phyloP scores from a whole-genome alignment of 2,888 invertebrate species.

The Cephus runcator region DNA sequence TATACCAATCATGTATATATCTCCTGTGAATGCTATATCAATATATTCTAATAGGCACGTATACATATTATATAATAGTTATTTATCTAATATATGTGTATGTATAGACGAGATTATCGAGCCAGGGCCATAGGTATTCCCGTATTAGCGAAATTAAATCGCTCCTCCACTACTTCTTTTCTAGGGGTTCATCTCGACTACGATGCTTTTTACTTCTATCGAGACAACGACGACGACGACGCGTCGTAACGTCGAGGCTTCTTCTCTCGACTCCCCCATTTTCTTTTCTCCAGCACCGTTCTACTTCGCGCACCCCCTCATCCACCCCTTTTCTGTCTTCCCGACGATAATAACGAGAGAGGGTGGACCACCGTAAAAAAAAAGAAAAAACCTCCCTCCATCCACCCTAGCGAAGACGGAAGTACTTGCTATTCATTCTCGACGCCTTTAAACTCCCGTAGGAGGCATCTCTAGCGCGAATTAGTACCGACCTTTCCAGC shows the following conservation, averaged over 20 bases:
- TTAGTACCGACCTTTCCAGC: not conserved
- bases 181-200: not conserved
- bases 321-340: not conserved
- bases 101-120: not conserved
- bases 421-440: not conserved
- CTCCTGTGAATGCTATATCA: not conserved
- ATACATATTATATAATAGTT: not conserved
- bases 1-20: slow-evolving; percentile 12
- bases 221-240: not conserved
- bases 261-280: not conserved
- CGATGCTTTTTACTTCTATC: not conserved
- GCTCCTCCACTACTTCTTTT: not conserved
- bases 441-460: not conserved
- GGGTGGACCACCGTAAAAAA: not conserved
- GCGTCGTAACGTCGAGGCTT: not conserved
- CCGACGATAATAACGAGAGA: not conserved
- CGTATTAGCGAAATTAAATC: slow-evolving; percentile 45
- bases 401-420: not conserved
- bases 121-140: slow-evolving; percentile 9
- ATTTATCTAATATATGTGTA: not conserved
- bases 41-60: not conserved
- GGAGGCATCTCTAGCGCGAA: not conserved
- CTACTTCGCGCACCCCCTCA: not conserved
- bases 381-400: not conserved
- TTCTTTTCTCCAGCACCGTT: not conserved